A percentile compares a stretch with the other conserved stretches of the same genome.
phyloP scores from a whole-genome alignment of 2,113 vertebrate species.

The Aspiorhynchus laticeps region DNA sequence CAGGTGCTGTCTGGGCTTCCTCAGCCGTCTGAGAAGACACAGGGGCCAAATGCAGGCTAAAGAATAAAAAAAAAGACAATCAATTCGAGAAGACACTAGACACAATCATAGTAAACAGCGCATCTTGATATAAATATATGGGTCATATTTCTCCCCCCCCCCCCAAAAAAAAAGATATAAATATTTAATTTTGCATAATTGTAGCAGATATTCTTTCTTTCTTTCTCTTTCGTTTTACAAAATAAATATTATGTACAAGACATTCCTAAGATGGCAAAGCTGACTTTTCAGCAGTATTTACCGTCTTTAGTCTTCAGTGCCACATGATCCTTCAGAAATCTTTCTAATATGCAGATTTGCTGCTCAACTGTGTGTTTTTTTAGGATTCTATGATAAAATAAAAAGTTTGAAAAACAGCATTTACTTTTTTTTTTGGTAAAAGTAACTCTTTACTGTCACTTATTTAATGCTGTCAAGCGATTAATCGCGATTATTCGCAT shows the following conservation, averaged over 20 bases:
- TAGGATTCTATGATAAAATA: too few species aligned
- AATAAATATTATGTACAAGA: background rate
- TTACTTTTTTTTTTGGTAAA: too few species aligned
- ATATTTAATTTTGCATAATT: background rate
- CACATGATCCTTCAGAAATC: background rate
- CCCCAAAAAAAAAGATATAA: background rate
- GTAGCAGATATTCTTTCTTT: too few species aligned
- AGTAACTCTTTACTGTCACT: too few species aligned
- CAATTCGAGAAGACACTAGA: background rate
- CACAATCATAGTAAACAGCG: background rate
- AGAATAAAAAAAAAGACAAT: background rate
- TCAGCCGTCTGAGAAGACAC: slow-evolving; percentile 21
- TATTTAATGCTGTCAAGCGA: too few species aligned
- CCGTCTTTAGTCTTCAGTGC: background rate
- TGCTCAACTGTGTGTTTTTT: background rate
- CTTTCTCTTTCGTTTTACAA: too few species aligned
- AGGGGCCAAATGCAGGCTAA: slow-evolving; percentile 34
- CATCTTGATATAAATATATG: background rate
- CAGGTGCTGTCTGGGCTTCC: slow-evolving; percentile 41
- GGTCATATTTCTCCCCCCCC: background rate
- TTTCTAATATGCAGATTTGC: background rate
- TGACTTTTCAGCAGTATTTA: background rate
- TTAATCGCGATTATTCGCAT: too few species aligned
- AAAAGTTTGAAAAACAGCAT: too few species aligned
- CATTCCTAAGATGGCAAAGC: background rate